Conservation (phyloP, 1,140 invertebrate species). For the Bombus sibiricus region DNA sequence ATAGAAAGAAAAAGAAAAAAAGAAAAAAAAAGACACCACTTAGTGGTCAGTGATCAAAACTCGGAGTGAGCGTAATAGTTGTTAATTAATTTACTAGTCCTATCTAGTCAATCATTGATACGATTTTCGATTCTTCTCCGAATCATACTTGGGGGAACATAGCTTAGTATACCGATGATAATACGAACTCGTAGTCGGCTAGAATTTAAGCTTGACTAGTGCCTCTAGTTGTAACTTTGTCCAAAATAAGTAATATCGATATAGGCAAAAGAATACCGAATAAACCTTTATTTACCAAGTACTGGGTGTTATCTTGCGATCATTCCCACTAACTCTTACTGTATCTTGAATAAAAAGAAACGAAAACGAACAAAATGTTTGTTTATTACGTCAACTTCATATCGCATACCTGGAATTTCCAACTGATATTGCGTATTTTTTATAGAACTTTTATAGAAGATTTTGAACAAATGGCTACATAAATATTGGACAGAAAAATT, state of each 20-base stretch:
- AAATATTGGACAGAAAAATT: background rate
- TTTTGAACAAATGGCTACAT: background rate
- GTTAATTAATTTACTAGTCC: conserved; percentile 17
- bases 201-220: conserved; percentile 78
- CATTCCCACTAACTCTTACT: background rate
- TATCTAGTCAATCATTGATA: conserved; percentile 52
- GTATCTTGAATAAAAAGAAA: background rate
- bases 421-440: background rate
- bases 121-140: conserved; percentile 34
- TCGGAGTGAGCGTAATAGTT: conserved; percentile 44
- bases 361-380: background rate
- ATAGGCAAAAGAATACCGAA: conserved; percentile 57
- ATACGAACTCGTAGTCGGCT: conserved; percentile 67
- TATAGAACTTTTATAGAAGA: background rate
- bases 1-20: too few relatives aligned
- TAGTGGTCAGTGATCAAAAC: conserved; percentile 42
- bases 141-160: conserved; percentile 13
- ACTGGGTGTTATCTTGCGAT: conserved; percentile 27
- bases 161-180: conserved; percentile 64
- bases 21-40: background rate
- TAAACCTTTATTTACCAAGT: conserved; percentile 68
- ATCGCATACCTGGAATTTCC: too few relatives aligned
- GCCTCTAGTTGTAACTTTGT: conserved; percentile 75
- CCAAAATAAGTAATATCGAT: conserved; percentile 59
- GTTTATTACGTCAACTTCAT: background rate